These are phyloP conservation scores for Hyalella azteca DNA, from an alignment of 2,888 invertebrate species.

Conservation along the genomic window DNA sequence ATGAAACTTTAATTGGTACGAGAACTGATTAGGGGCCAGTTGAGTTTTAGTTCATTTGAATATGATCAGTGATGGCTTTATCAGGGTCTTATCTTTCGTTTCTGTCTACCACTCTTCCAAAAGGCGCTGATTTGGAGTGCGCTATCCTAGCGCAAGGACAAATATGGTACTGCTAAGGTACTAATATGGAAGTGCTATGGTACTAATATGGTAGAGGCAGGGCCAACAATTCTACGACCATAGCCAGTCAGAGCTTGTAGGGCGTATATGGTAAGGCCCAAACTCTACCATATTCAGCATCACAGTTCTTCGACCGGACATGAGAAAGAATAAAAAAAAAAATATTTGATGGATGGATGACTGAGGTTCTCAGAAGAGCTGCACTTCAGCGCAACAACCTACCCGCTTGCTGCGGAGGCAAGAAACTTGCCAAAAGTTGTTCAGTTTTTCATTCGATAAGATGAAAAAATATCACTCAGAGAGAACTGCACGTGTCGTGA, in stretches of 20 bases:
- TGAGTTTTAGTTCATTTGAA: conserved; percentile 7
- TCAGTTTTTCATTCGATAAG: neutral
- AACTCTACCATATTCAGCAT: conserved; percentile 2
- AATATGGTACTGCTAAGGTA: no score
- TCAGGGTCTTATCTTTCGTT: neutral
- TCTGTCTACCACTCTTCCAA: neutral
- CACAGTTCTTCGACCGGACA: neutral
- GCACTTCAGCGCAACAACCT: conserved; percentile 18
- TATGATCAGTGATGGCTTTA: conserved; percentile 4
- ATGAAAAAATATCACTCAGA: neutral
- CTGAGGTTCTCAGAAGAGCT: neutral
- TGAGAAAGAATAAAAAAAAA: neutral
- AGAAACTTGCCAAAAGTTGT: neutral
- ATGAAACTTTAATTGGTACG: neutral
- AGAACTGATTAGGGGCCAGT: conserved; percentile 5
- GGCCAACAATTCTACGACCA: conserved; percentile 14
- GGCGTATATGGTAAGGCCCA: conserved; percentile 8
- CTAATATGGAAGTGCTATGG: no score
- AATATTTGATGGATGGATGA: conserved; percentile 18
- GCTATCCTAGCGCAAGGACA: conserved; percentile 16
- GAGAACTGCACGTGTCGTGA: neutral
- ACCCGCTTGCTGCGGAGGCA: neutral
- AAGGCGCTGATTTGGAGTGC: conserved; percentile 18
- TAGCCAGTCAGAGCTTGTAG: neutral
- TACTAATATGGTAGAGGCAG: conserved; percentile 10